Conservation (phyloP, 1,140 invertebrate species). For the Streblospio benedicti region DNA sequence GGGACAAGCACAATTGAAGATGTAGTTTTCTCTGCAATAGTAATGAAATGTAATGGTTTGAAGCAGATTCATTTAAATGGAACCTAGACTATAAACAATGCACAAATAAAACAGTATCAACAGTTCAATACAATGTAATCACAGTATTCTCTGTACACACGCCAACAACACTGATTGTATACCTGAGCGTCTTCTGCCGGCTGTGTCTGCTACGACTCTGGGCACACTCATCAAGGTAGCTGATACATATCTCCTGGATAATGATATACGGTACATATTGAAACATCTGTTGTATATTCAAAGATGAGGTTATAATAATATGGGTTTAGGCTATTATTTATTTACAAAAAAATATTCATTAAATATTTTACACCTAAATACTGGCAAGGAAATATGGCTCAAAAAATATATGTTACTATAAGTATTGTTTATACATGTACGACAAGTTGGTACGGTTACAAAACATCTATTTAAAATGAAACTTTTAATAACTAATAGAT, state of each 20-base stretch:
- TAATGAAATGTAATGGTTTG: neutral
- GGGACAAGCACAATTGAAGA: constrained; percentile 72
- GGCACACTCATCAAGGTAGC: constrained; percentile 80
- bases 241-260: constrained; percentile 71
- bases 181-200: constrained; percentile 66
- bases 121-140: neutral
- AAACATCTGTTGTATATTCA: neutral
- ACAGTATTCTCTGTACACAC: constrained; percentile 26
- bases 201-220: constrained; percentile 71
- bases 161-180: constrained; percentile 8
- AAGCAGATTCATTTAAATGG: neutral
- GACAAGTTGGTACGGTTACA: neutral
- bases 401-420: neutral
- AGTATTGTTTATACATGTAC: neutral
- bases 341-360: neutral
- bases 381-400: neutral
- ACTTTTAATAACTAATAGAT: no score
- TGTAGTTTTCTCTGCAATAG: constrained; percentile 65
- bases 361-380: neutral
- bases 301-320: neutral
- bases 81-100: neutral
- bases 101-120: neutral
- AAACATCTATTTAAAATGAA: neutral
- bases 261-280: constrained; percentile 7
- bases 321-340: neutral